These are phyloP conservation scores for Rambutsinella grinnellia DNA, from an alignment of 2,888 invertebrate species.

Conservation along the genomic window DNA sequence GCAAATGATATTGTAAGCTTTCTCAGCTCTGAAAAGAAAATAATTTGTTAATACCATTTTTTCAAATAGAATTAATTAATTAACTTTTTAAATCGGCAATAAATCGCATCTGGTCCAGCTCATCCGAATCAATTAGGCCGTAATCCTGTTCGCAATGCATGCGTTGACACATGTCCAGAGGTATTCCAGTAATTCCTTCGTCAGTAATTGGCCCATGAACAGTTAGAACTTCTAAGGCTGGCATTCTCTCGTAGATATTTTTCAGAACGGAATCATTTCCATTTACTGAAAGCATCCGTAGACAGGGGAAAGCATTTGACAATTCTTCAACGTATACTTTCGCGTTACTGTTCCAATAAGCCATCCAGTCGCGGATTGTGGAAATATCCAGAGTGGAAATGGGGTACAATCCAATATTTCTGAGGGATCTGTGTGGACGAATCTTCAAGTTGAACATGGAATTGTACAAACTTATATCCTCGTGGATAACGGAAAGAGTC, in stretches of 20 bases:
- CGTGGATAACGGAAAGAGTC: constrained; percentile 29
- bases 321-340: constrained; percentile 27
- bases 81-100: constrained; percentile 42
- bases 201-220: constrained; percentile 44
- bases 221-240: constrained; percentile 17
- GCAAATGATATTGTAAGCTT: constrained; percentile 29
- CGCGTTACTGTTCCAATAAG: constrained; percentile 37
- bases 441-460: constrained; percentile 33
- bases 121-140: constrained; percentile 25
- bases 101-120: constrained; percentile 26
- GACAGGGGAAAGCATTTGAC: constrained; percentile 31
- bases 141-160: constrained; percentile 47
- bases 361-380: constrained; percentile 38
- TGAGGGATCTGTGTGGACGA: constrained; percentile 15
- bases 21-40: constrained; percentile 11
- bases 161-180: constrained; percentile 29
- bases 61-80: neutral
- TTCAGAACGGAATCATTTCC: constrained; percentile 44
- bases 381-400: constrained; percentile 25
- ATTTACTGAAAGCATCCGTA: constrained; percentile 29
- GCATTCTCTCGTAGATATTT: constrained; percentile 38
- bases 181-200: constrained; percentile 46
- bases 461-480: constrained; percentile 32
- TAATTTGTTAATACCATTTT: no score
- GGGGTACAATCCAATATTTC: constrained; percentile 31